These are phyloP conservation scores for Oreohelix idahoensis DNA, from an alignment of 1,140 invertebrate genomes.

Conservation along the genomic window DNA sequence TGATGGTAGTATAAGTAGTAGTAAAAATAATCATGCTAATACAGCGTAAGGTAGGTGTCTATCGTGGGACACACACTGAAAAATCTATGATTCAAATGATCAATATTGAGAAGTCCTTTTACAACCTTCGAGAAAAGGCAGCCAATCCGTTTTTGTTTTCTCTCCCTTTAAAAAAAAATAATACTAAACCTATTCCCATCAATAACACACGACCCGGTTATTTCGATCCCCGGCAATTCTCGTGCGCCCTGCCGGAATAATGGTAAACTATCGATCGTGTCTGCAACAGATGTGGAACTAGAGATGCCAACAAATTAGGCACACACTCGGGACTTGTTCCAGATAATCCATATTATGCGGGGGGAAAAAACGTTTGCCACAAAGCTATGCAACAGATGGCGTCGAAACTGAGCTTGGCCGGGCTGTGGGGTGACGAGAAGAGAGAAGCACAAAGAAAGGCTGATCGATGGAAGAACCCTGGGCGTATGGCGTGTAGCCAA, in stretches of 20 bases:
- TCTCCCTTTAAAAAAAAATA: too few species aligned
- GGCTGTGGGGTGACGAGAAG: not conserved
- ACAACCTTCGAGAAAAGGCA: too few species aligned
- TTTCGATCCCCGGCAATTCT: not conserved
- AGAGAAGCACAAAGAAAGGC: not conserved
- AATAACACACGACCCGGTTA: not conserved
- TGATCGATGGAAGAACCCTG: not conserved
- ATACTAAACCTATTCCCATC: too few species aligned
- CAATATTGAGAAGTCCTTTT: too few species aligned
- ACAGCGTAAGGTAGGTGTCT: too few species aligned
- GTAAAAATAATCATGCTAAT: too few species aligned
- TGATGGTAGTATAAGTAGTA: too few species aligned
- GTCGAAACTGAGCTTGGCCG: not conserved
- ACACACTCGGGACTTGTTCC: not conserved
- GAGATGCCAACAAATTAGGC: not conserved
- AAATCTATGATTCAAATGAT: too few species aligned
- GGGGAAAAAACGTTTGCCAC: not conserved
- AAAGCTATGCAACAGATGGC: not conserved
- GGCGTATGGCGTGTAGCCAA: not conserved
- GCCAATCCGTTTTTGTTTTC: too few species aligned
- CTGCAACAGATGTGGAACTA: slow-evolving; percentile 6
- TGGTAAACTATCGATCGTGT: not conserved
- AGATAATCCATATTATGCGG: not conserved
- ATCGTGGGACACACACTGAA: too few species aligned
- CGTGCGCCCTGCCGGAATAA: not conserved